Evolutionary conservation across 2,797 vertebrate genomes (phyloP).

Genomic region (Brotula barbata): DNA sequence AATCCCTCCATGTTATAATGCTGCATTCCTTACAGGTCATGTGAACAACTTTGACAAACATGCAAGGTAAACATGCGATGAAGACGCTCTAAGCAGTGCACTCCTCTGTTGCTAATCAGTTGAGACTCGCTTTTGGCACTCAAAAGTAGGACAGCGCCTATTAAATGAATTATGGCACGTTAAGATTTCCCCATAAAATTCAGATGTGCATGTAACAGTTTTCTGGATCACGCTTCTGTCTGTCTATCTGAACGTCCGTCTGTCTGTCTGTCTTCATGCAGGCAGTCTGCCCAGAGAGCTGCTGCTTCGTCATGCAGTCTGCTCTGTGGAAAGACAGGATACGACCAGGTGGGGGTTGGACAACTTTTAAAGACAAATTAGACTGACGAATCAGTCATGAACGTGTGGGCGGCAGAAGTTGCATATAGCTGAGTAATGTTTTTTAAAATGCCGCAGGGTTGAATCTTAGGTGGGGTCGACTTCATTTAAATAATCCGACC

Average conservation of each 20-base stretch:
- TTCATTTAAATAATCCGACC: no score
- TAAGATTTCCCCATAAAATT: conserved; percentile 18
- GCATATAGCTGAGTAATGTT: conserved; percentile 11
- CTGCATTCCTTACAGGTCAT: background rate
- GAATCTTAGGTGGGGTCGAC: conserved; percentile 7
- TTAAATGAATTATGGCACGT: conserved; percentile 23
- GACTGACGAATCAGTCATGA: conserved; percentile 27
- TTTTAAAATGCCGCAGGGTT: conserved; percentile 18
- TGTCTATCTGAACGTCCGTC: no score
- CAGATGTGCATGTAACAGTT: conserved; percentile 31
- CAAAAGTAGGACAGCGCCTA: conserved; percentile 22
- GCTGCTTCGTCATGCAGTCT: conserved; percentile 46
- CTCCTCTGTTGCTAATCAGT: conserved; percentile 21
- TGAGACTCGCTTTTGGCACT: conserved; percentile 25
- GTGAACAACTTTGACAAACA: conserved; percentile 20
- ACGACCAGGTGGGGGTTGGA: conserved; percentile 49
- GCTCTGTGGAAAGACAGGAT: conserved; percentile 37
- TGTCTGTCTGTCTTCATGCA: no score
- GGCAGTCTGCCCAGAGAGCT: conserved; percentile 26
- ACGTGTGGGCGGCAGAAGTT: conserved; percentile 1
- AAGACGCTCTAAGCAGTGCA: background rate
- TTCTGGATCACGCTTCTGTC: conserved; percentile 44
- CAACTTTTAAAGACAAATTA: conserved; percentile 30
- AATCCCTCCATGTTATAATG: background rate
- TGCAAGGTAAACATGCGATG: conserved; percentile 12